phyloP scores from a whole-genome alignment of 1,140 invertebrate genomes.

The Camponotus vicinus region DNA sequence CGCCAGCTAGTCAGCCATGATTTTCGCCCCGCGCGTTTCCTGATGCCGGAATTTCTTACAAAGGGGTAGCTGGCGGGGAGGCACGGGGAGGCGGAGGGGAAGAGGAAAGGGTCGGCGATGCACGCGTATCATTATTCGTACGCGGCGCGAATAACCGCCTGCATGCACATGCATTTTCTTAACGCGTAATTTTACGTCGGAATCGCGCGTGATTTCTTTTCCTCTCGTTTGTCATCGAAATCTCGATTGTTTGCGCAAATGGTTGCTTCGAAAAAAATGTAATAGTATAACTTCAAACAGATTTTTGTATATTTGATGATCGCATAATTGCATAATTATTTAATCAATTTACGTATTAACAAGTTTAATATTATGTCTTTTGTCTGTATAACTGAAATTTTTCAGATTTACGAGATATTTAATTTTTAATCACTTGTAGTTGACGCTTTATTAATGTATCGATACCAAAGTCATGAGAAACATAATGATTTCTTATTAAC shows the following conservation, averaged over 20 bases:
- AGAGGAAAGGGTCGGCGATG: not conserved
- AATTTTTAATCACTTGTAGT: not conserved
- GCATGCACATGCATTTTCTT: constrained; percentile 11
- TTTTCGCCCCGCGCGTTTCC: constrained; percentile 7
- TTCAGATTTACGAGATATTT: not conserved
- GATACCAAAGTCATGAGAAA: not conserved
- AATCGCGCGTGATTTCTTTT: not conserved
- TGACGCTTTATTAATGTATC: not conserved
- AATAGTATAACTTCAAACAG: not conserved
- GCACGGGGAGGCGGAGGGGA: not conserved
- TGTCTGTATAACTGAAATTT: not conserved
- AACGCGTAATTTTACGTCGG: not conserved
- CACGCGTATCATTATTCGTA: constrained; percentile 31
- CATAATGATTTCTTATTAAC: not conserved
- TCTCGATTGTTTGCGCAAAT: not conserved
- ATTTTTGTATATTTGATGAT: not conserved
- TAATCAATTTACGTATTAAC: not conserved
- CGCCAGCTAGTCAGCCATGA: constrained; percentile 19
- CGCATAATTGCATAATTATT: not conserved
- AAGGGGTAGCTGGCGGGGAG: not conserved
- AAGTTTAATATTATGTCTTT: not conserved
- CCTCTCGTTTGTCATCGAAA: not conserved
- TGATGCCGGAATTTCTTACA: not conserved
- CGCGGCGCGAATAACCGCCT: not conserved
- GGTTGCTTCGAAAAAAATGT: not conserved